These are phyloP conservation scores for Sylvia atricapilla DNA, from an alignment of 2,113 vertebrate genomes.

Conservation along the genomic window DNA sequence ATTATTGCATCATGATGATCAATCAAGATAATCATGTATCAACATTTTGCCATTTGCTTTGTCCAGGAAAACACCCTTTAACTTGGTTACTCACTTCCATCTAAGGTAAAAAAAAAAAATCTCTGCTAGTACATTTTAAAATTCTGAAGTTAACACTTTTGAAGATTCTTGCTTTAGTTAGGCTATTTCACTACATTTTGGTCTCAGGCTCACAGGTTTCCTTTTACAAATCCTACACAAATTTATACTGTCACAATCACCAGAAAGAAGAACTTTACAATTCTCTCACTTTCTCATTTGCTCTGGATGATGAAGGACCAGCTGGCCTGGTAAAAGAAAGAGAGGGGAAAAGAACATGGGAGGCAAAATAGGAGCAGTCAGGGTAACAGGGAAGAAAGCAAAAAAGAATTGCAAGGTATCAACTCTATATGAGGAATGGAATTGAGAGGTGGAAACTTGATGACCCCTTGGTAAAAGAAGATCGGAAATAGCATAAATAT, in stretches of 20 bases:
- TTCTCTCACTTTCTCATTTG: not conserved
- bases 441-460: not conserved
- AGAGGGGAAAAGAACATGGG: not conserved
- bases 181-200: not conserved
- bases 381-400: not conserved
- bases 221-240: not conserved
- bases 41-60: not conserved
- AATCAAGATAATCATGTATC: not conserved
- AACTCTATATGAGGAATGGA: not conserved
- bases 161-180: not conserved
- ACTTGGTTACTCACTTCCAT: not conserved
- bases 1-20: not conserved
- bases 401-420: not conserved
- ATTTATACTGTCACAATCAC: rapidly evolving
- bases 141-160: not conserved
- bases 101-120: not conserved
- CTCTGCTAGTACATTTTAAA: not conserved
- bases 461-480: not conserved
- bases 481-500: not conserved
- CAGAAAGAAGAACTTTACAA: not conserved
- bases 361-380: not conserved
- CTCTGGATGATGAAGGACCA: not conserved
- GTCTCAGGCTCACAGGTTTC: not conserved
- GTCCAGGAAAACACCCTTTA: not conserved
- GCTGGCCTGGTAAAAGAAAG: not conserved